A percentile compares a stretch with the other conserved stretches of the same genome.
These are phyloP conservation scores for Elachura formosa DNA, from an alignment of 2,113 vertebrate genomes.

Conservation along the genomic window DNA sequence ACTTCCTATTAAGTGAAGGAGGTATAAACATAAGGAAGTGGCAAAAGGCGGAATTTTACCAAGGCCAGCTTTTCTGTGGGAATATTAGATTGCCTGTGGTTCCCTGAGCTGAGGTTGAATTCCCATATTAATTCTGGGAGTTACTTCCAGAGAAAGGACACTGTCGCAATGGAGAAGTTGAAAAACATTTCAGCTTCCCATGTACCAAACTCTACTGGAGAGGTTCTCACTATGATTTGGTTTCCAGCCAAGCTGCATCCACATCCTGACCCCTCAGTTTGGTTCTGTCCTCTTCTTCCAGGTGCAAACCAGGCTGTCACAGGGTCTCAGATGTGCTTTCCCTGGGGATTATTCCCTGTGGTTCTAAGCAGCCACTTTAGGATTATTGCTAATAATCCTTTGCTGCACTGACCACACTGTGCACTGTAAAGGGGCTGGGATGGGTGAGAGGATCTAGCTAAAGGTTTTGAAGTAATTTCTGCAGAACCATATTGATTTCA, in stretches of 20 bases:
- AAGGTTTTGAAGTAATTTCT: constrained; percentile 30
- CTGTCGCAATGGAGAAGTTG: neutral
- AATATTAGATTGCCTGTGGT: neutral
- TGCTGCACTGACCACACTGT: fast-evolving
- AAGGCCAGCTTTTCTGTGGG: neutral
- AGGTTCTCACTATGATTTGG: neutral
- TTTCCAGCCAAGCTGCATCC: neutral
- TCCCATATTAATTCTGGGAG: neutral
- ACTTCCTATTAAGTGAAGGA: neutral
- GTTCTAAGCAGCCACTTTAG: neutral
- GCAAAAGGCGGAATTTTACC: neutral
- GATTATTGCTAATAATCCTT: too few species aligned
- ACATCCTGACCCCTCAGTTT: neutral
- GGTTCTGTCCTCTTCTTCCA: neutral
- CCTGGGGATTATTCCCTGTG: neutral
- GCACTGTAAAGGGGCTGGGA: neutral
- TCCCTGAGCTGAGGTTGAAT: neutral
- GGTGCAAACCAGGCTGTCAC: neutral
- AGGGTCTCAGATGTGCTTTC: neutral
- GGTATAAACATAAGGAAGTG: neutral
- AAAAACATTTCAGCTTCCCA: neutral
- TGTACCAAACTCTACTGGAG: neutral
- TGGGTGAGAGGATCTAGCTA: neutral
- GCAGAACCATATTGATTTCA: constrained; percentile 45
- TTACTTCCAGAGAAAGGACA: neutral